phyloP scores from a whole-genome alignment of 37 sponge, comb jelly and placozoan species.

The Lycopodina hypogea region DNA sequence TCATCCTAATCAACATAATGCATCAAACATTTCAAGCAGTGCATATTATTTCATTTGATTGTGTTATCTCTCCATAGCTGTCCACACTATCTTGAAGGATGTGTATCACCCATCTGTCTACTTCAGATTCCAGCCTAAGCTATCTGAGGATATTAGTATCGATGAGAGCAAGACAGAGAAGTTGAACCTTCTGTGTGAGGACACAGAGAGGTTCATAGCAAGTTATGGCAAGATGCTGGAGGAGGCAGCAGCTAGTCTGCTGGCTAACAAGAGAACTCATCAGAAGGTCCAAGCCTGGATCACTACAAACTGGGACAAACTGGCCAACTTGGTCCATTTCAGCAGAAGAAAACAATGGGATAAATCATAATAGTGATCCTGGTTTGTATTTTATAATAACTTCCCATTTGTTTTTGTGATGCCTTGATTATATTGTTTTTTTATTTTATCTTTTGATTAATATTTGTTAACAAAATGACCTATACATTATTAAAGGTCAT shows the following conservation, averaged over 20 bases:
- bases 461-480: too few species aligned
- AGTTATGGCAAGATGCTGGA: neutral
- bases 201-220: slow-evolving; percentile 48
- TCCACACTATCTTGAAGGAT: slow-evolving; percentile 70
- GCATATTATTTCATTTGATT: neutral
- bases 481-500: too few species aligned
- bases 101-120: slow-evolving; percentile 62
- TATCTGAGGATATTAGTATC: slow-evolving; percentile 64
- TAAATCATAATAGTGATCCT: neutral
- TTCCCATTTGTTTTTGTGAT: too few species aligned
- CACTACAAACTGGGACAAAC: slow-evolving; percentile 16
- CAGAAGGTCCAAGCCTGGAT: slow-evolving; percentile 32
- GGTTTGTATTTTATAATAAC: neutral
- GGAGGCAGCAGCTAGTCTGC: slow-evolving; percentile 17
- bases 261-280: slow-evolving; percentile 11
- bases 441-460: neutral
- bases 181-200: slow-evolving; percentile 48
- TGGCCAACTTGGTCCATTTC: neutral
- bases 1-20: too few species aligned
- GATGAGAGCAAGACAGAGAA: slow-evolving; percentile 70
- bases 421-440: neutral
- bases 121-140: slow-evolving; percentile 80
- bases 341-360: neutral
- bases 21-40: too few species aligned
- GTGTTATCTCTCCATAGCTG: slow-evolving; percentile 33